Evolutionary conservation across 1,140 invertebrate genomes (phyloP).

Genomic region (Dendrolimus punctatus): DNA sequence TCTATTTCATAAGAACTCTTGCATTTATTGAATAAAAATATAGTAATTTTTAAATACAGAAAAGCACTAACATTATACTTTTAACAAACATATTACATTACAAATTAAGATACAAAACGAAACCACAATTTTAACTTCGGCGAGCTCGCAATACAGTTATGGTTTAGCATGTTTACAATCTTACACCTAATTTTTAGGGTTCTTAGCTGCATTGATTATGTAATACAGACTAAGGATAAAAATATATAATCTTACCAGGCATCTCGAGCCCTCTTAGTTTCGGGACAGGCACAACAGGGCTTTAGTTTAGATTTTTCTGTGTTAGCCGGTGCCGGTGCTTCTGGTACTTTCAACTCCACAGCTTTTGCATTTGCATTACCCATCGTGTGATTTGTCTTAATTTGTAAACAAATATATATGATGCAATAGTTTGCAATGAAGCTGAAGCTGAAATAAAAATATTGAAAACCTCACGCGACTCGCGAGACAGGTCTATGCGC

Average conservation of each 20-base stretch:
- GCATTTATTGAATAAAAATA: too few relatives aligned
- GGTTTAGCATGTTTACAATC: too few relatives aligned
- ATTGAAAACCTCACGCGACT: too few relatives aligned
- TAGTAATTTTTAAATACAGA: too few relatives aligned
- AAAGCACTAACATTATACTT: too few relatives aligned
- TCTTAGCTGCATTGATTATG: constrained; percentile 16
- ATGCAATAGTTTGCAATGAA: constrained; percentile 6
- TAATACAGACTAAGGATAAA: constrained; percentile 22
- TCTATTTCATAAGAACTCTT: too few relatives aligned
- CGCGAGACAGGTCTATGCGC: too few relatives aligned
- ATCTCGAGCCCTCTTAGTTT: constrained; percentile 93
- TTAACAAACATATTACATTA: too few relatives aligned
- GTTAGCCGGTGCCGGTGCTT: constrained; percentile 31
- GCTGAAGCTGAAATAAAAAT: not conserved
- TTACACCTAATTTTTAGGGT: too few relatives aligned
- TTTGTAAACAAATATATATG: constrained; percentile 24
- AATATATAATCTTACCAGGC: constrained; percentile 81
- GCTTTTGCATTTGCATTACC: constrained; percentile 60
- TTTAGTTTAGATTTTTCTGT: constrained; percentile 83
- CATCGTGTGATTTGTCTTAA: constrained; percentile 25
- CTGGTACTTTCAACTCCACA: constrained; percentile 40
- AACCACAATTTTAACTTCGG: too few relatives aligned
- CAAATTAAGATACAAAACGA: too few relatives aligned
- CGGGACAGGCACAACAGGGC: constrained; percentile 98
- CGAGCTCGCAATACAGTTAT: too few relatives aligned